Conservation (phyloP, 2,113 vertebrate genomes). For the Zapus hudsonius region DNA sequence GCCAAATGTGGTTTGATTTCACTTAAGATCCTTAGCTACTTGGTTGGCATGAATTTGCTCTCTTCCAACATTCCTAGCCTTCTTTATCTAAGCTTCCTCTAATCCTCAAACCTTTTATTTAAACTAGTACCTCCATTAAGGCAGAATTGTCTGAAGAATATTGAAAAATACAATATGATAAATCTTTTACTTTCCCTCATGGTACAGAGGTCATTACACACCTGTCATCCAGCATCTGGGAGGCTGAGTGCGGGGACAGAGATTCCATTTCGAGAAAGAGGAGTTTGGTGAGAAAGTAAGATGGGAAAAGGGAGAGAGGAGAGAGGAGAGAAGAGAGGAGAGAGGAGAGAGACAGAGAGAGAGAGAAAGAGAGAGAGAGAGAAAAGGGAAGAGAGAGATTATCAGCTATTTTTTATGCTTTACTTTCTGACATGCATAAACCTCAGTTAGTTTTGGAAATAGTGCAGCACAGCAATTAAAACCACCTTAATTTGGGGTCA, state of each 20-base stretch:
- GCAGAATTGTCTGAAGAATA: not conserved
- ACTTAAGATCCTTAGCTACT: not conserved
- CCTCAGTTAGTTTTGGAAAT: not conserved
- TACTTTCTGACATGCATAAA: not conserved
- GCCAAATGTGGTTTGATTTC: not conserved
- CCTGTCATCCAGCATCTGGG: not conserved
- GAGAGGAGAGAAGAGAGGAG: not conserved
- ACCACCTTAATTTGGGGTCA: not conserved
- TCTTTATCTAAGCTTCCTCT: not conserved
- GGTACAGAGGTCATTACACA: not conserved
- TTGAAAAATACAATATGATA: not conserved
- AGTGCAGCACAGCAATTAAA: not conserved
- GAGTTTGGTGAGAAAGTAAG: not conserved
- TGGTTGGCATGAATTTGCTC: constrained; percentile 8
- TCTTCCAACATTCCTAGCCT: not conserved
- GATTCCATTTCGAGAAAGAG: not conserved
- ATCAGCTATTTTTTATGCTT: not conserved
- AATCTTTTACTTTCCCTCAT: not conserved
- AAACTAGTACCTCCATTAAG: not conserved
- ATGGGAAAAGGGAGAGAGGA: too few species aligned
- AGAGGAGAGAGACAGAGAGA: not conserved
- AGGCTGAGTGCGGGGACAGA: not conserved
- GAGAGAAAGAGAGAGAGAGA: not conserved
- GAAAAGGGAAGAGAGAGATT: not conserved
- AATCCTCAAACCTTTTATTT: not conserved